phyloP scores from a whole-genome alignment of 2,113 vertebrate species.

The Aphyosemion australe region DNA sequence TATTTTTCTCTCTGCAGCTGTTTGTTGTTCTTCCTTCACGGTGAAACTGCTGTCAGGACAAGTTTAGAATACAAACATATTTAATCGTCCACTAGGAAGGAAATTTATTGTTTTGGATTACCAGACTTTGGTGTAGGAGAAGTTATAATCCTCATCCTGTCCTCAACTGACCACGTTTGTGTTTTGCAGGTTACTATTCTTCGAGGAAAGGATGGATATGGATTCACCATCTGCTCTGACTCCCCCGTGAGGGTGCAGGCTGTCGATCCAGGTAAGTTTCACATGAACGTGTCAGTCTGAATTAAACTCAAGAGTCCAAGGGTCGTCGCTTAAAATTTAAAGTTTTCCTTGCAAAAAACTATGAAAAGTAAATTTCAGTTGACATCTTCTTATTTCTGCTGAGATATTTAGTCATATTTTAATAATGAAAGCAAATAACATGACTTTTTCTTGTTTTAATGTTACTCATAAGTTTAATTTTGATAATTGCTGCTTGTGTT shows the following conservation, averaged over 20 bases:
- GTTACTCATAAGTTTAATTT: no score
- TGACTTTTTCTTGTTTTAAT: not conserved
- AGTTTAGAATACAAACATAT: conserved; percentile 53
- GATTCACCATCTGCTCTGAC: conserved; percentile 97
- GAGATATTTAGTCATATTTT: not conserved
- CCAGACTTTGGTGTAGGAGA: conserved; percentile 1
- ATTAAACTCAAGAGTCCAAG: conserved; percentile 4
- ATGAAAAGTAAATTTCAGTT: not conserved
- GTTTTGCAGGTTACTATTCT: conserved; percentile 88
- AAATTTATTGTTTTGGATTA: conserved; percentile 41
- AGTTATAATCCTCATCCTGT: not conserved
- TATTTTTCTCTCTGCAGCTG: conserved; percentile 9
- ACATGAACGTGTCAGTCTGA: not conserved
- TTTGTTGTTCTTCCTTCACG: conserved; percentile 48
- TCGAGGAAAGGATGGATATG: conserved; percentile 91
- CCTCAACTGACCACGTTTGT: not conserved
- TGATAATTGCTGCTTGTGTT: not conserved
- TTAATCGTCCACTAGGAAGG: conserved; percentile 46
- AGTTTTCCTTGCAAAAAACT: no score
- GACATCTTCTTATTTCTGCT: not conserved
- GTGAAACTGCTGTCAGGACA: conserved; percentile 58
- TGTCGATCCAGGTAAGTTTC: conserved; percentile 88
- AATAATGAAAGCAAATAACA: not conserved
- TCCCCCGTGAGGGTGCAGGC: conserved; percentile 94
- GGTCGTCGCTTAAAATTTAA: not conserved